These are phyloP conservation scores for Oreohelix idahoensis DNA, from an alignment of 1,140 invertebrate species.

Conservation along the genomic window DNA sequence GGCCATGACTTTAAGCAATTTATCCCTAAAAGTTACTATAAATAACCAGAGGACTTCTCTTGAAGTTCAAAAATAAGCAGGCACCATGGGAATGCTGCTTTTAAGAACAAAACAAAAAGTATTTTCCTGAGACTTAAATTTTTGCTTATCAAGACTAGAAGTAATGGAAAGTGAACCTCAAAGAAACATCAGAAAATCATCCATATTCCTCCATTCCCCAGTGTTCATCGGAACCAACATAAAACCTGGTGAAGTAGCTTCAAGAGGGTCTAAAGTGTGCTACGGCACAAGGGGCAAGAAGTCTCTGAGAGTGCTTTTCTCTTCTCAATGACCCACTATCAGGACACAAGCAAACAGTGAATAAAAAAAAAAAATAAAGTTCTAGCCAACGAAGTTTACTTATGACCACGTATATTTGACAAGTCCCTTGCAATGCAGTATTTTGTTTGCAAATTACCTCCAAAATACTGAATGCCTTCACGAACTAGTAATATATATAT, in stretches of 20 bases:
- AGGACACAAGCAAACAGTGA: not conserved
- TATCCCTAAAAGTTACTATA: not conserved
- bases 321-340: not conserved
- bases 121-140: not conserved
- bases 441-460: too few species aligned
- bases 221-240: constrained; percentile 2
- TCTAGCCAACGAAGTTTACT: not conserved
- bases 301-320: not conserved
- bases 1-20: not conserved
- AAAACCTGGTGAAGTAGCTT: not conserved
- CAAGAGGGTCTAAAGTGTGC: not conserved
- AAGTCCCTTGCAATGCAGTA: too few species aligned
- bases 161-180: constrained; percentile 4
- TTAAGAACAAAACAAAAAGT: not conserved
- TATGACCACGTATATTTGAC: not conserved
- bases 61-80: not conserved
- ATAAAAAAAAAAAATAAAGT: not conserved
- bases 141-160: constrained; percentile 5
- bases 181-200: not conserved
- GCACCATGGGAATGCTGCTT: not conserved
- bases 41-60: not conserved
- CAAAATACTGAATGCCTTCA: too few species aligned
- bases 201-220: not conserved
- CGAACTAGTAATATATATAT: too few species aligned
- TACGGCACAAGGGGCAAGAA: not conserved